Evolutionary conservation across 2,113 vertebrate genomes (phyloP).

Genomic region (Paralichthys olivaceus): DNA sequence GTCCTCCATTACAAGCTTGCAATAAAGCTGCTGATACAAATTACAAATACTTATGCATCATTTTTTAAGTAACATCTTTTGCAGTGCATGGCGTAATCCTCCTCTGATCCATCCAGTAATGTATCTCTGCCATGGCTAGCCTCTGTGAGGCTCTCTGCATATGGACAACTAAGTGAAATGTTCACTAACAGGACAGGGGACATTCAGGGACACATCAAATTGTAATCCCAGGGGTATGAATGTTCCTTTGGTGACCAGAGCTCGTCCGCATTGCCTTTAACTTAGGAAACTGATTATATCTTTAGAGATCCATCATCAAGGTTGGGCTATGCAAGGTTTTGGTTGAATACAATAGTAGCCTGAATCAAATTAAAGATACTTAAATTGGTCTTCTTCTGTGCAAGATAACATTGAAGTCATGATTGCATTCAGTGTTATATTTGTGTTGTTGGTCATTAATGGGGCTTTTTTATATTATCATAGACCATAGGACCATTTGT

Average conservation of each 20-base stretch:
- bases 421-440: slow-evolving; percentile 4
- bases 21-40: slow-evolving; percentile 21
- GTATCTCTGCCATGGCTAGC: slow-evolving; percentile 3
- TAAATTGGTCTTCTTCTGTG: slow-evolving; percentile 14
- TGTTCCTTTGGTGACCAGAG: background rate
- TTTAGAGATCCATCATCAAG: background rate
- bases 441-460: background rate
- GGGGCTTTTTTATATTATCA: background rate
- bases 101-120: slow-evolving; percentile 44
- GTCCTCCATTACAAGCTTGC: background rate
- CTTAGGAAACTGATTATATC: slow-evolving; percentile 21
- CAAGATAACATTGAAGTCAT: slow-evolving; percentile 18
- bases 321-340: too few species aligned
- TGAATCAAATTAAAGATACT: slow-evolving; percentile 6
- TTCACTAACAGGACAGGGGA: slow-evolving; percentile 48
- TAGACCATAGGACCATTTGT: background rate
- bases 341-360: too few species aligned
- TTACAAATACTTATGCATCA: slow-evolving; percentile 4
- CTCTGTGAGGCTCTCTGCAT: slow-evolving; percentile 17
- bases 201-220: slow-evolving; percentile 47
- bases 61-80: slow-evolving; percentile 32
- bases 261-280: too few species aligned
- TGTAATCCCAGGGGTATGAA: slow-evolving; percentile 44
- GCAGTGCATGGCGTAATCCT: slow-evolving; percentile 30
- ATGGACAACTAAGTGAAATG: slow-evolving; percentile 41